Percentiles rank a stretch among this genome's conserved stretches.
Evolutionary conservation across 2,797 vertebrate genomes (phyloP).

Genomic region (Cephalopachus bancanus): DNA sequence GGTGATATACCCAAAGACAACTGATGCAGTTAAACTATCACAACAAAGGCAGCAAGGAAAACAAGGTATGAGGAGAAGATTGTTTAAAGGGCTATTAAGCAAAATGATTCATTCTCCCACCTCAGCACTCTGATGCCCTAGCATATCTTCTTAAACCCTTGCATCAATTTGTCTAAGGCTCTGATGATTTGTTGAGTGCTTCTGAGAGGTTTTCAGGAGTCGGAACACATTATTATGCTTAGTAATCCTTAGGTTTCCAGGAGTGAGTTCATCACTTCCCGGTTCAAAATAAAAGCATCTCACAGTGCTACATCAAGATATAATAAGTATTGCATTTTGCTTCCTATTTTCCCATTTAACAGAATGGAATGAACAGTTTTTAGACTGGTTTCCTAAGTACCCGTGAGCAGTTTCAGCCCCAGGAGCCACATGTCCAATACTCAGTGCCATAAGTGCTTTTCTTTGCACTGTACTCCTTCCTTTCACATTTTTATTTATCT

Average conservation of each 20-base stretch:
- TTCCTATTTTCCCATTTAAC: neutral
- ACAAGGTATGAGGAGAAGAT: neutral
- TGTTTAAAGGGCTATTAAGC: neutral
- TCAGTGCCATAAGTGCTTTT: neutral
- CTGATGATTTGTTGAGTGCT: neutral
- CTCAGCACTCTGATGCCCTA: neutral
- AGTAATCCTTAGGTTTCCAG: neutral
- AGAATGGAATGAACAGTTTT: neutral
- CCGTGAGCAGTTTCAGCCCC: neutral
- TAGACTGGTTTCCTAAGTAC: neutral
- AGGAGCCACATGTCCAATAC: rapidly evolving
- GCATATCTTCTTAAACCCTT: neutral
- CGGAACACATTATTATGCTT: neutral
- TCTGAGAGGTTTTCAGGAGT: neutral
- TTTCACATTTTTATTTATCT: neutral
- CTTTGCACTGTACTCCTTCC: neutral
- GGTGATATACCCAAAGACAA: neutral
- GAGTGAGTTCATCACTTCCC: neutral
- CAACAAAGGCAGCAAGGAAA: neutral
- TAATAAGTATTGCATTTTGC: neutral
- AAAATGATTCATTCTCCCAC: too few species aligned
- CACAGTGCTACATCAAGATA: too few species aligned
- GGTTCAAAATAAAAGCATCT: too few species aligned
- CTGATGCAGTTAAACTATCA: neutral
- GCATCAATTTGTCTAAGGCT: neutral